Conservation (phyloP, 2,888 invertebrate genomes). For the Lasioglossum marginatum region DNA sequence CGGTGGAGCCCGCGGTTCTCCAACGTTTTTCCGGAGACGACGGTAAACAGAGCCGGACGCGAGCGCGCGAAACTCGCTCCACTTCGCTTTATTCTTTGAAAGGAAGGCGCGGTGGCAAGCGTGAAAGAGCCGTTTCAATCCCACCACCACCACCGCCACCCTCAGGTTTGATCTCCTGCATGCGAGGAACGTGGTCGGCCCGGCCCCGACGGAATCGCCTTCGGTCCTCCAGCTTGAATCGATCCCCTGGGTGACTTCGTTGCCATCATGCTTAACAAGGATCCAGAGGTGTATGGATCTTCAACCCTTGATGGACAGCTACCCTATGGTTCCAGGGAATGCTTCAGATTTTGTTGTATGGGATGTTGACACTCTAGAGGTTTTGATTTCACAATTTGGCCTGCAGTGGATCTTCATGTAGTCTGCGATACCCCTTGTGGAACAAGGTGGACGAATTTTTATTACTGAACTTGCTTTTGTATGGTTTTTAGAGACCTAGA, state of each 20-base stretch:
- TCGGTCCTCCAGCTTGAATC: conserved; percentile 26
- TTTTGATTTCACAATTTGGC: not conserved
- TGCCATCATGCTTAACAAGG: conserved; percentile 13
- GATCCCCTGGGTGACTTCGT: conserved; percentile 18
- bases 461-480: not conserved
- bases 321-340: not conserved
- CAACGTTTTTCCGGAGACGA: conserved; percentile 33
- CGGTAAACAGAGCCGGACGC: conserved; percentile 62
- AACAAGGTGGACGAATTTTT: not conserved
- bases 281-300: not conserved
- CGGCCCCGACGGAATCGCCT: conserved; percentile 10
- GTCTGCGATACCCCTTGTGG: not conserved
- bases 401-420: not conserved
- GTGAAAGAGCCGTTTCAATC: conserved; percentile 53
- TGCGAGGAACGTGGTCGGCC: not conserved
- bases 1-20: conserved; percentile 36
- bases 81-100: conserved; percentile 71
- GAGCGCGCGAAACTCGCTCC: conserved; percentile 64
- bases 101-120: conserved; percentile 48
- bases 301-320: not conserved
- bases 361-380: not conserved
- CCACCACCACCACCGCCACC: conserved; percentile 16
- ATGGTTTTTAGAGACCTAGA: not conserved
- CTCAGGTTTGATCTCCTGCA: conserved; percentile 14
- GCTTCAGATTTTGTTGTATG: not conserved